These are phyloP conservation scores for Xyrauchen texanus DNA, from an alignment of 2,113 vertebrate species.

Conservation along the genomic window DNA sequence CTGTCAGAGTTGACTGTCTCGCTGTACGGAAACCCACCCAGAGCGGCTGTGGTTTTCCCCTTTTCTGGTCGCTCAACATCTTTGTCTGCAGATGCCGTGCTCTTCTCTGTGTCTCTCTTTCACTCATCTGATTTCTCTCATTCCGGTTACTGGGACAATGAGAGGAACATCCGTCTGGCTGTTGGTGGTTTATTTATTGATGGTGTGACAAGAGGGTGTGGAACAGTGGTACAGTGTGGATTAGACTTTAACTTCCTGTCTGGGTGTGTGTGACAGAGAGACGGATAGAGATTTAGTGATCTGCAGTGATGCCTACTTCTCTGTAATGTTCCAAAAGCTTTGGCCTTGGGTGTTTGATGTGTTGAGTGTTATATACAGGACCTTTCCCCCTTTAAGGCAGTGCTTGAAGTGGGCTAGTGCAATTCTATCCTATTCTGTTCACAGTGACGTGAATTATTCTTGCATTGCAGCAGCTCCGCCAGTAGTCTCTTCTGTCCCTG, in stretches of 20 bases:
- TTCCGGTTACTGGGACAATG: constrained; percentile 52
- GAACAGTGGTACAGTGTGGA: background rate
- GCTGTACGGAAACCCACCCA: constrained; percentile 66
- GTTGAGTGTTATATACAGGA: background rate
- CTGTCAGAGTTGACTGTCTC: constrained; percentile 51
- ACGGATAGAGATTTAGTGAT: background rate
- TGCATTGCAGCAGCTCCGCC: too few species aligned
- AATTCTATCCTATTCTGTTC: too few species aligned
- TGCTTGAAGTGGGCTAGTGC: background rate
- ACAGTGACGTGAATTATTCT: too few species aligned
- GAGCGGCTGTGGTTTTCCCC: constrained; percentile 18
- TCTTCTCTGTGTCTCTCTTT: constrained; percentile 21
- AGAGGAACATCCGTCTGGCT: constrained; percentile 48
- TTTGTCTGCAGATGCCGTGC: constrained; percentile 17
- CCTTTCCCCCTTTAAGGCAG: background rate
- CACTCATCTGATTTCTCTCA: constrained; percentile 43
- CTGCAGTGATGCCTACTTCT: background rate
- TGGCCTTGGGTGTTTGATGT: background rate
- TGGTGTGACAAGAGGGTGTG: constrained; percentile 22
- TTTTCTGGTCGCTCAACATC: constrained; percentile 43
- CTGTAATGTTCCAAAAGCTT: background rate
- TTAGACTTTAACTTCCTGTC: constrained; percentile 26
- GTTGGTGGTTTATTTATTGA: constrained; percentile 49
- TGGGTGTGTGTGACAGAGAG: constrained; percentile 10
- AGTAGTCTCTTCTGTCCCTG: too few species aligned